phyloP scores from a whole-genome alignment of 2,888 invertebrate species.

The Hetaerina titia region DNA sequence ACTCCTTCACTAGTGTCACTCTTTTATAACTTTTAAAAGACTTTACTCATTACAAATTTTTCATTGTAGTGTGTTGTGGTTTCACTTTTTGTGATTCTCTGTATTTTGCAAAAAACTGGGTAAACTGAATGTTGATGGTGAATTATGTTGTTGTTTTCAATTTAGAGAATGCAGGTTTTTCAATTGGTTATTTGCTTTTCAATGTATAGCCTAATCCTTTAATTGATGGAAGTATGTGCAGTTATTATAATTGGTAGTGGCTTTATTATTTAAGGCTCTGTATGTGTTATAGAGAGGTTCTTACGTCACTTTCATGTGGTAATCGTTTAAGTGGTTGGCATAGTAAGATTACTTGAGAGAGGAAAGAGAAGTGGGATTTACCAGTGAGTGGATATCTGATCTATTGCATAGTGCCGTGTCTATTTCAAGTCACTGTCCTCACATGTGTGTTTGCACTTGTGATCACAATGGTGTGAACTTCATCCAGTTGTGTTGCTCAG shows the following conservation, averaged over 20 bases:
- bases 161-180: slow-evolving; percentile 49
- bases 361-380: slow-evolving; percentile 52
- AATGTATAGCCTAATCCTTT: slow-evolving; percentile 29
- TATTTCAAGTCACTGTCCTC: neutral
- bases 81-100: slow-evolving; percentile 50
- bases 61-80: slow-evolving; percentile 59
- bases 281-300: slow-evolving; percentile 1
- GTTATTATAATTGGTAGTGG: slow-evolving; percentile 10
- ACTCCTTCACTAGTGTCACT: slow-evolving; percentile 68
- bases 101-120: slow-evolving; percentile 31
- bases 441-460: neutral
- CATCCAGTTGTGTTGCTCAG: neutral
- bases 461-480: neutral
- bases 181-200: slow-evolving; percentile 23
- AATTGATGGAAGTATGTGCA: slow-evolving; percentile 17
- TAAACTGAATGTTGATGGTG: slow-evolving; percentile 49
- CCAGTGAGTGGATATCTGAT: slow-evolving; percentile 64
- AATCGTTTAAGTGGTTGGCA: neutral
- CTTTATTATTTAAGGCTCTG: slow-evolving; percentile 32
- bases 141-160: slow-evolving; percentile 12
- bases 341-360: slow-evolving; percentile 24
- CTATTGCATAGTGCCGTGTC: neutral
- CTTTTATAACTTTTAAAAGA: slow-evolving; percentile 55
- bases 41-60: slow-evolving; percentile 45
- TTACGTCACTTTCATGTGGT: neutral